phyloP scores from a whole-genome alignment of 1,140 invertebrate species.

The Bombus cullumanus region DNA sequence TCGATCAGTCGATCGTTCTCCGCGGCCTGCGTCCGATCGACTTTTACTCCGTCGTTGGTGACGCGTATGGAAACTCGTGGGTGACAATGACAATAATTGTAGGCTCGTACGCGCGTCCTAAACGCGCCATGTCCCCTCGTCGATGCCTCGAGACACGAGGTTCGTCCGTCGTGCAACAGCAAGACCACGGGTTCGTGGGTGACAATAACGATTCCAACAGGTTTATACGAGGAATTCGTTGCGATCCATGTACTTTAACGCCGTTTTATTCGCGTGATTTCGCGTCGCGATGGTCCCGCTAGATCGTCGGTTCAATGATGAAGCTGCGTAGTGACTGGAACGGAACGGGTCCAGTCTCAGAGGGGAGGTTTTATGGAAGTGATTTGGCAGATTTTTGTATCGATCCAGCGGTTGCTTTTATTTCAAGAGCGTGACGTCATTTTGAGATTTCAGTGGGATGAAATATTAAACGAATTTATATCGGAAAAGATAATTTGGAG shows the following conservation, averaged over 20 bases:
- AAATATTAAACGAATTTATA: too few species aligned
- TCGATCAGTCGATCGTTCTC: conserved; percentile 53
- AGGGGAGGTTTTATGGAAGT: neutral
- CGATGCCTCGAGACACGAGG: neutral
- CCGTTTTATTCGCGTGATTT: conserved; percentile 33
- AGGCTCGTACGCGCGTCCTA: conserved; percentile 10
- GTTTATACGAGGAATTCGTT: conserved; percentile 43
- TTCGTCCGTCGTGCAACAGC: neutral
- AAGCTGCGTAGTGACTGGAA: neutral
- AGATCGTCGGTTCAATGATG: conserved; percentile 18
- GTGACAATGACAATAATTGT: conserved; percentile 67
- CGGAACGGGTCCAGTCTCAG: neutral
- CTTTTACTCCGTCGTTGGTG: conserved; percentile 11
- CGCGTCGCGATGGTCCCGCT: neutral
- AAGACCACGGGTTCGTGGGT: conserved; percentile 57
- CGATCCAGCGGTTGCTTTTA: neutral
- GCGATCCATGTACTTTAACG: conserved; percentile 9
- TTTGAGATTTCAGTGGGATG: neutral
- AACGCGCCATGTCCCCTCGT: neutral
- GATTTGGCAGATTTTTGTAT: neutral
- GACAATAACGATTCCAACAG: conserved; percentile 57
- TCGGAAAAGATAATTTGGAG: too few species aligned
- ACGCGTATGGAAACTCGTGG: conserved; percentile 67
- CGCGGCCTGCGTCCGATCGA: neutral
- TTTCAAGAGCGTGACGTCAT: neutral